phyloP scores from a whole-genome alignment of 2,797 vertebrate genomes.

The Tangara arthus region DNA sequence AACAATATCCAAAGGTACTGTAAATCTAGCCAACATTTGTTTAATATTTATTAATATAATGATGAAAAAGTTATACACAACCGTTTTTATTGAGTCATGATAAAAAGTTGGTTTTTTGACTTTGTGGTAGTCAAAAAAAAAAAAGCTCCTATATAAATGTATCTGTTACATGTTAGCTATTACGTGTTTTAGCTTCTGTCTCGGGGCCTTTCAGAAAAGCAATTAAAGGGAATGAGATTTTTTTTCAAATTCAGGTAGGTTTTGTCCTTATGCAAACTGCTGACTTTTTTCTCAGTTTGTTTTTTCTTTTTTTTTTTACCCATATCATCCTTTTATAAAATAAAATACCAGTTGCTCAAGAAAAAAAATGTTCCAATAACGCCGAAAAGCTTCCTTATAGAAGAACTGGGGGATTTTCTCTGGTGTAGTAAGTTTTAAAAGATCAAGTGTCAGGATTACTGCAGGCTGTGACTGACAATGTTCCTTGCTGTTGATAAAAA shows the following conservation, averaged over 20 bases:
- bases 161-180: neutral
- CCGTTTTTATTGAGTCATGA: neutral
- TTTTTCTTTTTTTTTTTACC: neutral
- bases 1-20: slow-evolving; percentile 98
- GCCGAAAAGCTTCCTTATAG: neutral
- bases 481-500: neutral
- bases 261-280: neutral
- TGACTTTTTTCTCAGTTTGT: neutral
- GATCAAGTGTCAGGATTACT: neutral
- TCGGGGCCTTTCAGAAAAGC: neutral
- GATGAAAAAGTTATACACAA: neutral
- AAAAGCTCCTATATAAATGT: neutral
- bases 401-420: neutral
- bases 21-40: neutral
- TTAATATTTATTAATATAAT: neutral
- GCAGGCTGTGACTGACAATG: neutral
- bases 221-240: neutral
- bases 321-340: neutral
- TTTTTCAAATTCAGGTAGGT: neutral
- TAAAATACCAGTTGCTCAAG: neutral
- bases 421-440: neutral
- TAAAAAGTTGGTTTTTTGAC: neutral
- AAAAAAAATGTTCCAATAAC: neutral
- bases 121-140: neutral
- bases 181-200: neutral